These are phyloP conservation scores for Chelon labrosus DNA, from an alignment of 2,797 vertebrate species.

Conservation along the genomic window DNA sequence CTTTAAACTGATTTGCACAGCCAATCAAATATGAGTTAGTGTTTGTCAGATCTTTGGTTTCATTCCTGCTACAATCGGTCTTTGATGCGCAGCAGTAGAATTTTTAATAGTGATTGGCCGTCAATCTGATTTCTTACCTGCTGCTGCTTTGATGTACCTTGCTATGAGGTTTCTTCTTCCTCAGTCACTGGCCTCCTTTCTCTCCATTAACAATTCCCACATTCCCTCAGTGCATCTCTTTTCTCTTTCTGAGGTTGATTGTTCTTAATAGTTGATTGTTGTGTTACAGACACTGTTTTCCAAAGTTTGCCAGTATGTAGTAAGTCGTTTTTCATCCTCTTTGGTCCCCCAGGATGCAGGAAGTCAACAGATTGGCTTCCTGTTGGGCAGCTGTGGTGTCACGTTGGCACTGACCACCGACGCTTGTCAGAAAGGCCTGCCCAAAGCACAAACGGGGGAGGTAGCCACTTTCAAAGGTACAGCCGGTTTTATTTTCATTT, in stretches of 20 bases:
- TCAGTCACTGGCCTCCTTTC: constrained; percentile 4
- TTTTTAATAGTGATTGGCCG: constrained; percentile 61
- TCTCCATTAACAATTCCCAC: constrained; percentile 24
- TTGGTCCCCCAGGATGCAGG: constrained; percentile 89
- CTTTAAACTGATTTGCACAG: constrained; percentile 59
- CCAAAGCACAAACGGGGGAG: constrained; percentile 95
- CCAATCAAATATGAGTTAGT: constrained; percentile 52
- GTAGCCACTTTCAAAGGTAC: constrained; percentile 96
- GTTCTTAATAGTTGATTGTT: constrained; percentile 18
- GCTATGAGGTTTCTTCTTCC: constrained; percentile 37
- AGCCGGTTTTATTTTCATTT: constrained; percentile 30
- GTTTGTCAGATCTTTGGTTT: constrained; percentile 44
- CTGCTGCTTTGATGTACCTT: constrained; percentile 64
- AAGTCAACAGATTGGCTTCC: constrained; percentile 96
- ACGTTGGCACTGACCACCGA: constrained; percentile 95
- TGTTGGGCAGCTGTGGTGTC: constrained; percentile 95
- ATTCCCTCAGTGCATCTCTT: constrained; percentile 13
- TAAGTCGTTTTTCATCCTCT: constrained; percentile 14
- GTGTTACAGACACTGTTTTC: constrained; percentile 7
- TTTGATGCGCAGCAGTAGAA: constrained; percentile 63
- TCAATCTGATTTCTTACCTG: constrained; percentile 57
- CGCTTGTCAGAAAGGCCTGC: constrained; percentile 96
- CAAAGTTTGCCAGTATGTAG: constrained; percentile 2
- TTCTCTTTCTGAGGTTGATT: constrained; percentile 17
- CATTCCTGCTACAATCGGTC: constrained; percentile 23